Percentiles rank a stretch among this genome's conserved stretches.
Evolutionary conservation across 2,113 vertebrate species (phyloP).

Genomic region (Addax nasomaculatus): DNA sequence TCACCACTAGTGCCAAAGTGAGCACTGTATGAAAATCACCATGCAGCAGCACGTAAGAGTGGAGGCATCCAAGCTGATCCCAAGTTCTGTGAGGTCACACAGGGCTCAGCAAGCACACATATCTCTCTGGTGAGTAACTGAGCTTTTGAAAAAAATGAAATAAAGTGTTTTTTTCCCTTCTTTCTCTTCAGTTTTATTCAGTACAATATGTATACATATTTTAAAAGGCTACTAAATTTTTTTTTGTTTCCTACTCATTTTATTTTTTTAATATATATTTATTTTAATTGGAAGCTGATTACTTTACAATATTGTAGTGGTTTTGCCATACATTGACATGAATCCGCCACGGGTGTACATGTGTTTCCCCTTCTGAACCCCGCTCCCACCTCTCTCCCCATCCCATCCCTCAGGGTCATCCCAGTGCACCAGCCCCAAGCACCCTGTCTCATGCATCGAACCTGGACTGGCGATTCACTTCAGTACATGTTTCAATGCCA

Average conservation of each 20-base stretch:
- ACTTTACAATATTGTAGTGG: not conserved
- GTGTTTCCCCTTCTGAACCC: not conserved
- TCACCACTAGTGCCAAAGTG: not conserved
- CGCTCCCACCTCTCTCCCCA: not conserved
- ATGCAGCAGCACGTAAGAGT: not conserved
- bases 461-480: not conserved
- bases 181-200: not conserved
- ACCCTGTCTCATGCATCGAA: not conserved
- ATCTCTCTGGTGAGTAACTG: not conserved
- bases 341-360: rapidly evolving
- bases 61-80: not conserved
- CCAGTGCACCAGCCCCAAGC: not conserved
- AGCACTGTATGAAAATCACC: not conserved
- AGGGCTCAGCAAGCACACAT: not conserved
- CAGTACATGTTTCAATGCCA: not conserved
- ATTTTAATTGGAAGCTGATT: not conserved
- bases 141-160: not conserved
- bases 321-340: not conserved
- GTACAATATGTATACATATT: not conserved
- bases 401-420: not conserved
- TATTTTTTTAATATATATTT: not conserved
- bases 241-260: not conserved
- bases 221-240: not conserved
- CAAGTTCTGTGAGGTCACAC: not conserved
- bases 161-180: not conserved